phyloP scores from a whole-genome alignment of 2,113 vertebrate species.

The Sapayoa aenigma region DNA sequence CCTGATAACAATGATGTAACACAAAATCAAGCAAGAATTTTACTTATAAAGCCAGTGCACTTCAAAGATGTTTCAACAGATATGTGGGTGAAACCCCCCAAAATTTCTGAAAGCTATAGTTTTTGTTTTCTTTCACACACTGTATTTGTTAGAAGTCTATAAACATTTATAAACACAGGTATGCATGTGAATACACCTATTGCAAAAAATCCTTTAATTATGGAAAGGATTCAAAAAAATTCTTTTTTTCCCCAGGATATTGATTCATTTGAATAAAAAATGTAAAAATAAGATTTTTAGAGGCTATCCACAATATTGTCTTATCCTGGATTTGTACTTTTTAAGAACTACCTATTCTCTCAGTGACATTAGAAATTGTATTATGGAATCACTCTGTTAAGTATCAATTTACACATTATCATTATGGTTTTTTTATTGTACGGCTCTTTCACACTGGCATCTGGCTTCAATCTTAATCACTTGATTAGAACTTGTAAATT shows the following conservation, averaged over 20 bases:
- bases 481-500: slow-evolving; percentile 34
- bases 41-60: not conserved
- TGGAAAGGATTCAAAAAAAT: not conserved
- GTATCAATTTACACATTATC: not conserved
- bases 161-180: not conserved
- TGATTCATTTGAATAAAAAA: not conserved
- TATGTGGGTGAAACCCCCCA: not conserved
- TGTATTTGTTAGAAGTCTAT: not conserved
- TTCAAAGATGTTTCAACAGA: not conserved
- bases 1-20: not conserved
- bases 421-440: not conserved
- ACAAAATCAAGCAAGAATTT: not conserved
- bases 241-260: not conserved
- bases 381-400: not conserved
- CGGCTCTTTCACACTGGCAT: not conserved
- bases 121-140: not conserved
- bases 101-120: not conserved
- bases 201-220: not conserved
- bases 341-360: not conserved
- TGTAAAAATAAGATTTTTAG: not conserved
- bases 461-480: slow-evolving; percentile 40
- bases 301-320: not conserved
- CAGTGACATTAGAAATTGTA: not conserved
- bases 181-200: not conserved
- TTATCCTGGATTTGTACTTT: not conserved